Percentiles rank a stretch among this genome's conserved stretches.
Evolutionary conservation across 1,140 invertebrate species (phyloP).

Genomic region (Lethrus apterus): DNA sequence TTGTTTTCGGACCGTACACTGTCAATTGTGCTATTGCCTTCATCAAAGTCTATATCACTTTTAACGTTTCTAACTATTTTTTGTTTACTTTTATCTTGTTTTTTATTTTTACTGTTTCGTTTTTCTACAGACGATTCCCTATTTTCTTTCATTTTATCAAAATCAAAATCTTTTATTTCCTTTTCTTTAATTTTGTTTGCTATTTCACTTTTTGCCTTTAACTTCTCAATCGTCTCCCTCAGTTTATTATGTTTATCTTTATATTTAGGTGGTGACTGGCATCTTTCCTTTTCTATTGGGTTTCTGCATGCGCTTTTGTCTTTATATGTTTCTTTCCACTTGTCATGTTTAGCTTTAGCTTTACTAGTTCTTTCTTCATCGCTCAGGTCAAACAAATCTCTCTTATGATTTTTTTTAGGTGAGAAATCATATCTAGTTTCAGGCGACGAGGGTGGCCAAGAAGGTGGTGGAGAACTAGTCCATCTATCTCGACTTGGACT

Average conservation of each 20-base stretch:
- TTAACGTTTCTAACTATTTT: conserved; percentile 31
- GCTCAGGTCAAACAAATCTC: conserved; percentile 15
- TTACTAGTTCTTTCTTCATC: conserved; percentile 30
- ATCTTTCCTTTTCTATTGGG: conserved; percentile 6
- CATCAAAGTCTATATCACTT: conserved; percentile 29
- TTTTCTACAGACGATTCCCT: conserved; percentile 20
- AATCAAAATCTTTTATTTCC: conserved; percentile 21
- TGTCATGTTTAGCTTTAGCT: conserved; percentile 32
- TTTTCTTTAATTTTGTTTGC: conserved; percentile 36
- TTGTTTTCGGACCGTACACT: conserved; percentile 30
- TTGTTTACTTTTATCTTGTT: conserved; percentile 25
- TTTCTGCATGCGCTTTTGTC: conserved; percentile 16
- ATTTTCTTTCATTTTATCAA: conserved; percentile 17
- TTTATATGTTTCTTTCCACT: conserved; percentile 28
- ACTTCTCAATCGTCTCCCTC: conserved; percentile 54
- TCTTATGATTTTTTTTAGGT: conserved; percentile 21
- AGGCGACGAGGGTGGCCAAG: conserved; percentile 28
- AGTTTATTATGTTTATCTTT: conserved; percentile 53
- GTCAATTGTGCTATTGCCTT: conserved; percentile 32
- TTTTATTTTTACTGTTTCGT: too few relatives aligned
- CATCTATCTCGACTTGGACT: conserved; percentile 21
- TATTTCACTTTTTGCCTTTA: conserved; percentile 55
- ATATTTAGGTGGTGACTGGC: conserved; percentile 33
- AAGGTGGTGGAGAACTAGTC: conserved; percentile 31
- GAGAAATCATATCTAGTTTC: conserved; percentile 23